phyloP scores from a whole-genome alignment of 2,113 vertebrate species.

The Semnornis frantzii region DNA sequence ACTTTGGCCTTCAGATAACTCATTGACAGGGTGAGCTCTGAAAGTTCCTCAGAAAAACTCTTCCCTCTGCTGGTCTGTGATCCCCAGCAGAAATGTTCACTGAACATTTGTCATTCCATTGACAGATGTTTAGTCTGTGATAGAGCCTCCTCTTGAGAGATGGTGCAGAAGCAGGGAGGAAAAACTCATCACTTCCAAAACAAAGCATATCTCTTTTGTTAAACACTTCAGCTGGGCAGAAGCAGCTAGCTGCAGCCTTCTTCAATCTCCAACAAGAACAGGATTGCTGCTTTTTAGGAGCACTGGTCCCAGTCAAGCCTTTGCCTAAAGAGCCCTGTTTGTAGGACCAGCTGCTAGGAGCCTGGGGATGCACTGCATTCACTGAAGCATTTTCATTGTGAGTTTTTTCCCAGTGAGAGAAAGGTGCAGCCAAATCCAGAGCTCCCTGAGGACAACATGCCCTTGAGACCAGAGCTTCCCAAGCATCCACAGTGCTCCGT shows the following conservation, averaged over 20 bases:
- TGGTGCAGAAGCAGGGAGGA: background rate
- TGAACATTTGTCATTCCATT: background rate
- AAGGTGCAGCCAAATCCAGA: background rate
- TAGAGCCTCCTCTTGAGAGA: background rate
- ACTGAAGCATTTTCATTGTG: background rate
- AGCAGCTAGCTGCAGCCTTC: background rate
- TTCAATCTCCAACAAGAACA: background rate
- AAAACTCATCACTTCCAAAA: background rate
- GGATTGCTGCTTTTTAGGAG: background rate
- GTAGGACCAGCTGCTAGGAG: accelerated
- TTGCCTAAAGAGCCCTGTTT: accelerated
- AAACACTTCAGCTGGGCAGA: background rate
- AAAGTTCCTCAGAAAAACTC: background rate
- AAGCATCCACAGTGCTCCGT: accelerated
- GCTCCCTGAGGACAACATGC: background rate
- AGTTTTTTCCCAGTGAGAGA: background rate
- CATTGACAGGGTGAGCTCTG: background rate
- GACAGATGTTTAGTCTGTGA: background rate
- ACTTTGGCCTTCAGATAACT: background rate
- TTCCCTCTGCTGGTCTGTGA: background rate
- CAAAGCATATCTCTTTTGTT: background rate
- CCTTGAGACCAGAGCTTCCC: background rate
- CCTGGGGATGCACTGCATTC: background rate
- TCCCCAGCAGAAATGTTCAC: background rate
- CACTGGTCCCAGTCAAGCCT: background rate